A percentile compares a stretch with the other conserved stretches of the same genome.
Evolutionary conservation across 2,113 vertebrate species (phyloP).

Genomic region (Coryphaenoides rupestris): DNA sequence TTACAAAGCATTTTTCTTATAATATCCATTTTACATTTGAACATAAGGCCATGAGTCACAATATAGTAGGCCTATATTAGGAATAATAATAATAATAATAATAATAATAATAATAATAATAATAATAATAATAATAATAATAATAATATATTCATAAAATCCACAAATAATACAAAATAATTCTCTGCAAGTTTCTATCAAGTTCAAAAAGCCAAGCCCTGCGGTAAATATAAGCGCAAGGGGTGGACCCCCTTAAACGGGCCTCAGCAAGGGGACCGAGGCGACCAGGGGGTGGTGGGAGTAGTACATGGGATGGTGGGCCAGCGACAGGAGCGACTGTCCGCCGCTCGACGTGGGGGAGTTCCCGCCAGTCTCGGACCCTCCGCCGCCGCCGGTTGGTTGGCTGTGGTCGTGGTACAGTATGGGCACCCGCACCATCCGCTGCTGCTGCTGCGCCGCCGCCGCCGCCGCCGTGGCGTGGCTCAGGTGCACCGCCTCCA

Average conservation of each 20-base stretch:
- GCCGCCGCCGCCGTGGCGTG: conserved; percentile 80
- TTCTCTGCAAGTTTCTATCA: conserved; percentile 17
- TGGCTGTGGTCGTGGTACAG: conserved; percentile 93
- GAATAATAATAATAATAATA: conserved; percentile 15
- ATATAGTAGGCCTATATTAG: neutral
- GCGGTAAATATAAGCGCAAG: conserved; percentile 5
- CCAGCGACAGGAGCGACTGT: conserved; percentile 88
- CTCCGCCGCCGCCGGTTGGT: conserved; percentile 75
- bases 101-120: conserved; percentile 31
- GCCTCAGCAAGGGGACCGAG: conserved; percentile 89
- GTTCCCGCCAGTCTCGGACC: conserved; percentile 66
- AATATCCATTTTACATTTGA: too few species aligned
- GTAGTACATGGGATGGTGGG: conserved; percentile 90
- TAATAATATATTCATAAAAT: conserved; percentile 31
- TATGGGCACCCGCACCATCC: conserved; percentile 94
- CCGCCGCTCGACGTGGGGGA: conserved; percentile 76
- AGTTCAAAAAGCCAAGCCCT: conserved; percentile 42
- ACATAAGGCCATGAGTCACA: too few species aligned
- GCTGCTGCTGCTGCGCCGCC: too few species aligned
- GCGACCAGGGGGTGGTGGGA: conserved; percentile 88
- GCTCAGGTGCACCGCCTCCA: conserved; percentile 92
- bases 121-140: conserved; percentile 37
- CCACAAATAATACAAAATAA: conserved; percentile 56
- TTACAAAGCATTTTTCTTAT: too few species aligned
- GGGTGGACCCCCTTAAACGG: conserved; percentile 76